A percentile compares a stretch with the other conserved stretches of the same genome.
Evolutionary conservation across 2,888 invertebrate species (phyloP).

Genomic region (Dilophus febrilis): DNA sequence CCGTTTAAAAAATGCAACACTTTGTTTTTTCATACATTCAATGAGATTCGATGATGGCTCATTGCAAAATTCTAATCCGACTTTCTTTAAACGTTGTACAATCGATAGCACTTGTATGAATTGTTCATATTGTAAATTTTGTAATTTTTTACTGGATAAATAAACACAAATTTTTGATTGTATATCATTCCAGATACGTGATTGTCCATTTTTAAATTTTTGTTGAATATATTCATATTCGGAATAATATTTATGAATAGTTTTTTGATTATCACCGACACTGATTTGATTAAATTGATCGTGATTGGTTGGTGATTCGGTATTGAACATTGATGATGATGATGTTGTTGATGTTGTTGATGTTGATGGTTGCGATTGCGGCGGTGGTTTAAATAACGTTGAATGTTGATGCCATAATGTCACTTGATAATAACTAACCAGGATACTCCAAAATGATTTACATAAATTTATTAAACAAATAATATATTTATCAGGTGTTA

Average conservation of each 20-base stretch:
- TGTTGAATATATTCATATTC: conserved; percentile 67
- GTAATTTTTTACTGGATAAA: conserved; percentile 60
- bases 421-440: conserved; percentile 53
- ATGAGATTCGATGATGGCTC: conserved; percentile 76
- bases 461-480: conserved; percentile 72
- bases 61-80: conserved; percentile 79
- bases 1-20: conserved; percentile 72
- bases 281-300: conserved; percentile 16
- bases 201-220: conserved; percentile 73
- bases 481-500: conserved; percentile 25
- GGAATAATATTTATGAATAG: too few species aligned
- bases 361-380: conserved; percentile 10
- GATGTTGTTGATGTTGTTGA: neutral
- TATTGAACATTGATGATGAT: conserved; percentile 8
- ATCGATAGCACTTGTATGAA: conserved; percentile 81
- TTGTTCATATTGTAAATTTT: conserved; percentile 83
- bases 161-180: conserved; percentile 76
- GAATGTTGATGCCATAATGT: conserved; percentile 29
- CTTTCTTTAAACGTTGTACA: conserved; percentile 72
- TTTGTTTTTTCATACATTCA: conserved; percentile 74
- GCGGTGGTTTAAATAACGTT: conserved; percentile 19
- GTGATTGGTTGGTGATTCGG: conserved; percentile 17
- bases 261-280: conserved; percentile 27
- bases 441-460: conserved; percentile 67
- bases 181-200: conserved; percentile 85